Evolutionary conservation across 2,888 invertebrate species (phyloP).

Genomic region (Masnerella sp.): DNA sequence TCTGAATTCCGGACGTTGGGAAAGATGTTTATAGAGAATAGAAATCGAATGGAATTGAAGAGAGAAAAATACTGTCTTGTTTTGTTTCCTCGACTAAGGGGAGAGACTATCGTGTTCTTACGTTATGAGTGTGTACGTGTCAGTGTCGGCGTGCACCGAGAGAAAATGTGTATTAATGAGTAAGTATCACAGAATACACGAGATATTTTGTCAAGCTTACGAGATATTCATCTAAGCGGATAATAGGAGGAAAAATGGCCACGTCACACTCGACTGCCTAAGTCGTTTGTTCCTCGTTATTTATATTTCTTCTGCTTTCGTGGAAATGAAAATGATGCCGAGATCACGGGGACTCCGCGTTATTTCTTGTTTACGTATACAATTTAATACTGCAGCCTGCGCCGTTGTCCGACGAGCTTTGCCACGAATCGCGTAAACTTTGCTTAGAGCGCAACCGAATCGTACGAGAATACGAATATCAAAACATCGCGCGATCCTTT

Average conservation of each 20-base stretch:
- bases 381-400: conserved; percentile 54
- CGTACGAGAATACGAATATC: no score
- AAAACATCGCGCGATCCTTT: no score
- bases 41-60: conserved; percentile 67
- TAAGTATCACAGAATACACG: conserved; percentile 77
- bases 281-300: conserved; percentile 25
- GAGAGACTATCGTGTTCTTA: conserved; percentile 63
- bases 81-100: conserved; percentile 61
- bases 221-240: conserved; percentile 74
- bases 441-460: background rate
- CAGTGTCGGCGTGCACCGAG: conserved; percentile 34
- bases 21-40: conserved; percentile 66
- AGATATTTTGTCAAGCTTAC: conserved; percentile 75
- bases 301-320: conserved; percentile 51
- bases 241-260: conserved; percentile 70
- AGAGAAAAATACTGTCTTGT: conserved; percentile 70
- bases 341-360: conserved; percentile 61
- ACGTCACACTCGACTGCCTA: conserved; percentile 58
- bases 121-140: conserved; percentile 51
- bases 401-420: conserved; percentile 38
- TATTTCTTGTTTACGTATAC: conserved; percentile 50
- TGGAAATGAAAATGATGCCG: conserved; percentile 65
- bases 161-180: conserved; percentile 67
- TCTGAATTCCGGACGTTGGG: conserved; percentile 63
- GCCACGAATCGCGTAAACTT: conserved; percentile 30